phyloP scores from a whole-genome alignment of 2,113 vertebrate species.

The Erythrocercus mccallii region DNA sequence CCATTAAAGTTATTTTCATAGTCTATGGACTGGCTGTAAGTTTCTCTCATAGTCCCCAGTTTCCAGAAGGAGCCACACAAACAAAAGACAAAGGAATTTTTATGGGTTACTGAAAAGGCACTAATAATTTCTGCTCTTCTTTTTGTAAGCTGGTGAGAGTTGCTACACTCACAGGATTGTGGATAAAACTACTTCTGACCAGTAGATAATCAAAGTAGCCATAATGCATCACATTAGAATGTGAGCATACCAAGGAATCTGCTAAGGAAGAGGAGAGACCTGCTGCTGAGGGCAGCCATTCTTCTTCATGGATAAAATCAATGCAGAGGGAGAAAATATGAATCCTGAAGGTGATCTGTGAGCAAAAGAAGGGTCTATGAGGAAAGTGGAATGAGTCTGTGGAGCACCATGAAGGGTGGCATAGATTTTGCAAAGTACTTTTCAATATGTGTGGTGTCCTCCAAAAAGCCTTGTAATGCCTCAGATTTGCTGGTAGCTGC shows the following conservation, averaged over 20 bases:
- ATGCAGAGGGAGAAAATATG: neutral
- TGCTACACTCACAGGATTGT: neutral
- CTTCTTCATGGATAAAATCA: neutral
- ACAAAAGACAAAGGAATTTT: neutral
- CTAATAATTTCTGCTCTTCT: neutral
- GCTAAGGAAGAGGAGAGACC: neutral
- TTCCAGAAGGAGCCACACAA: neutral
- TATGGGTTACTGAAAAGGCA: neutral
- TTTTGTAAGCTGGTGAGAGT: neutral
- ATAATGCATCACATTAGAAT: neutral
- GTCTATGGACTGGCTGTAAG: neutral
- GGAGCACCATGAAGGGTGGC: neutral
- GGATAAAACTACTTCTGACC: neutral
- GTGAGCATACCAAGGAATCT: neutral
- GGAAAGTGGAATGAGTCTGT: neutral
- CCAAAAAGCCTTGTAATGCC: neutral
- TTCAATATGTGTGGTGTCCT: neutral
- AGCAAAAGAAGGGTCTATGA: neutral
- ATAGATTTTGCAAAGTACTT: neutral
- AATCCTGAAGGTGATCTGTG: neutral
- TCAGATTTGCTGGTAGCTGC: neutral
- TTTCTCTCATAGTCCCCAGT: neutral
- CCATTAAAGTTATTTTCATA: conserved; percentile 4
- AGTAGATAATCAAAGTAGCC: neutral
- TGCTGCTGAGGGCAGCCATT: neutral